Evolutionary conservation across 2,113 vertebrate species (phyloP).

Genomic region (Platycercus adscitus): DNA sequence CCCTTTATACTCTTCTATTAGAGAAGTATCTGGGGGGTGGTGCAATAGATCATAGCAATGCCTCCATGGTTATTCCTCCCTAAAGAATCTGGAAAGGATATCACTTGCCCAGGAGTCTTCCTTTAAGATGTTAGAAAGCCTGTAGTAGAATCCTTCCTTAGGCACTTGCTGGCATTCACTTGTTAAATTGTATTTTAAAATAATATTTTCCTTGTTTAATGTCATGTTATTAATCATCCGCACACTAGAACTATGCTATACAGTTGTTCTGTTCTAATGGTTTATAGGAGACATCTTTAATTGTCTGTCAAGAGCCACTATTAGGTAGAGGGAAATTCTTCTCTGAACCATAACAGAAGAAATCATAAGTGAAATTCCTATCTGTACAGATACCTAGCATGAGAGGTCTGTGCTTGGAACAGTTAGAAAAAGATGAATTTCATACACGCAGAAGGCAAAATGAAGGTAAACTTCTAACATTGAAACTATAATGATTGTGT

Average conservation of each 20-base stretch:
- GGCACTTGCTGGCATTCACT: neutral
- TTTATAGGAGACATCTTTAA: neutral
- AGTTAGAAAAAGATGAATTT: neutral
- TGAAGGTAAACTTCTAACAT: neutral
- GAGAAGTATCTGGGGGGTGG: neutral
- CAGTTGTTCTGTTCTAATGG: neutral
- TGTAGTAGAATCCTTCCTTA: neutral
- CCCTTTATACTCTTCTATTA: neutral
- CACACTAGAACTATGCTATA: neutral
- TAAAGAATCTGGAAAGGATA: constrained; percentile 18
- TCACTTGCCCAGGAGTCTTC: constrained; percentile 21
- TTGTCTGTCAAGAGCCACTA: neutral
- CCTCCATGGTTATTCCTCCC: neutral
- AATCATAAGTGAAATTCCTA: neutral
- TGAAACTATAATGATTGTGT: neutral
- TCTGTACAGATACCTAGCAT: neutral
- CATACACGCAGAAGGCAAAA: neutral
- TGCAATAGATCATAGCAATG: neutral
- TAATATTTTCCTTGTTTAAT: neutral
- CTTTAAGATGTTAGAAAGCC: neutral
- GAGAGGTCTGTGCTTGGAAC: neutral
- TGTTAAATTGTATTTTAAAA: neutral
- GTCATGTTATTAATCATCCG: neutral
- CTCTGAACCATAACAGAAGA: neutral
- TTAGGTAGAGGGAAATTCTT: neutral